Evolutionary conservation across 1,140 invertebrate species (phyloP).

Genomic region (Drosophila sulfurigaster): DNA sequence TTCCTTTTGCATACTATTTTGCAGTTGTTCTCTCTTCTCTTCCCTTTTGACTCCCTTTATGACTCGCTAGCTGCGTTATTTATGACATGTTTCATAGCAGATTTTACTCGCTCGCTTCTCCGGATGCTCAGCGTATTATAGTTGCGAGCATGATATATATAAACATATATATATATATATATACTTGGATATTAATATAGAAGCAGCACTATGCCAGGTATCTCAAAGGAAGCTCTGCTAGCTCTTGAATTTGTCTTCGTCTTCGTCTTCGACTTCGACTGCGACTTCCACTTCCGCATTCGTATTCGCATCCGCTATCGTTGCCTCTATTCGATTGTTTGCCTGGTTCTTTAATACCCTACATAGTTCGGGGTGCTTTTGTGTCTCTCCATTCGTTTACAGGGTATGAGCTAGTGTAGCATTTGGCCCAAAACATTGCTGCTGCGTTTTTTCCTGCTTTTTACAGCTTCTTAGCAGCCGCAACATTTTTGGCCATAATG

Average conservation of each 20-base stretch:
- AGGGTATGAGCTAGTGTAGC: background rate
- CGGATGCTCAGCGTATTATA: slow-evolving; percentile 8
- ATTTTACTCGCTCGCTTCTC: slow-evolving; percentile 6
- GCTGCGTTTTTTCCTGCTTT: background rate
- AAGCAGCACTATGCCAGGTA: slow-evolving; percentile 2
- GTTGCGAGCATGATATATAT: background rate
- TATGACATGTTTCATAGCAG: slow-evolving; percentile 53
- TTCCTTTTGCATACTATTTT: slow-evolving; percentile 14
- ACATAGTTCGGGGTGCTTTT: background rate
- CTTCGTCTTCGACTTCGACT: slow-evolving; percentile 17
- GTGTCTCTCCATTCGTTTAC: background rate
- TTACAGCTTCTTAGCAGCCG: slow-evolving; percentile 39
- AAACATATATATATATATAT: slow-evolving; percentile 8
- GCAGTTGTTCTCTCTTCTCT: background rate
- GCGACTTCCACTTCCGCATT: slow-evolving; percentile 40
- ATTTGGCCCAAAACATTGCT: background rate
- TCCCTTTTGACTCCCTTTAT: slow-evolving; percentile 33
- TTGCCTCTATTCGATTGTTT: slow-evolving; percentile 15
- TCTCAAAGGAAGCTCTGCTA: background rate
- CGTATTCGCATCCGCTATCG: slow-evolving; percentile 57
- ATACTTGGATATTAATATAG: slow-evolving; percentile 13
- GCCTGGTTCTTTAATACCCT: slow-evolving; percentile 23
- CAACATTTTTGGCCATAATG: slow-evolving; percentile 42
- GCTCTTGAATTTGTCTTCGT: background rate
- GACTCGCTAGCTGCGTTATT: slow-evolving; percentile 66